phyloP scores from a whole-genome alignment of 2,797 vertebrate species.

The Monodelphis domestica region DNA sequence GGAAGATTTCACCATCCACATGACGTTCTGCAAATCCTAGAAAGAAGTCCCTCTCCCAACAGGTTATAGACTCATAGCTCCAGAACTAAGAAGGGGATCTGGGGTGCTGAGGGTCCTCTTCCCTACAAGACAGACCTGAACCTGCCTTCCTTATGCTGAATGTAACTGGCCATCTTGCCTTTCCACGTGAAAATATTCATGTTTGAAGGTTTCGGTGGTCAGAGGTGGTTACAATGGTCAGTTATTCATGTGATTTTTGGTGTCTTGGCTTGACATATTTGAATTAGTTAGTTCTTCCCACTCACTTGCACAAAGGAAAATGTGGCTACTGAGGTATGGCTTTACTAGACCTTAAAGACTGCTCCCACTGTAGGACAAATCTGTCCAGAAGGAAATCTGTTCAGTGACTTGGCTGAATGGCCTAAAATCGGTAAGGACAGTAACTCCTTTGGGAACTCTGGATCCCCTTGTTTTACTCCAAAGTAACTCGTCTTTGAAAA shows the following conservation, averaged over 20 bases:
- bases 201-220: background rate
- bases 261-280: conserved; percentile 45
- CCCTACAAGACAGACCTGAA: background rate
- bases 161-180: background rate
- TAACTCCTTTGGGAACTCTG: background rate
- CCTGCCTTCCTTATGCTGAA: background rate
- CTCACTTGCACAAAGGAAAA: conserved; percentile 13
- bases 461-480: background rate
- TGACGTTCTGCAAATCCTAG: background rate
- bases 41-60: background rate
- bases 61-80: background rate
- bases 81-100: background rate
- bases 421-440: background rate
- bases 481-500: background rate
- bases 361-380: too few species aligned
- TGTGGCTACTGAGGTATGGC: conserved; percentile 8
- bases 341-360: conserved; percentile 8
- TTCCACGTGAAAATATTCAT: conserved; percentile 30
- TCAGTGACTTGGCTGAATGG: conserved; percentile 5
- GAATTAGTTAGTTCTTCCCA: conserved; percentile 15
- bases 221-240: conserved; percentile 42
- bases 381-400: too few species aligned
- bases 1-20: background rate
- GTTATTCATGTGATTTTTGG: conserved; percentile 68
- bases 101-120: background rate